phyloP scores from a whole-genome alignment of 1,140 invertebrate genomes.

The Sitobion miscanthi region DNA sequence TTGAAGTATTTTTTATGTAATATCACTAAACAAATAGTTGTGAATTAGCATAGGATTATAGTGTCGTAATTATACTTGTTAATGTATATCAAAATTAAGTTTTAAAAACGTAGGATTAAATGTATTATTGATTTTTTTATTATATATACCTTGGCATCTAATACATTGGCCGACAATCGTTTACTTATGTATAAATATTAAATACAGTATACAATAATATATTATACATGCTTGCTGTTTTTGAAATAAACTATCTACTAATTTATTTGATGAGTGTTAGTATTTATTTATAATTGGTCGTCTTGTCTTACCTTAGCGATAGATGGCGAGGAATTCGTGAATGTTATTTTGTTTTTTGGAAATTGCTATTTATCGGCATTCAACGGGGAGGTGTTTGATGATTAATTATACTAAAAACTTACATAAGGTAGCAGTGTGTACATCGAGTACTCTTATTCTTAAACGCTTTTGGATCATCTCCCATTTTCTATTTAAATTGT shows the following conservation, averaged over 20 bases:
- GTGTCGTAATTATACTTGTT: neutral
- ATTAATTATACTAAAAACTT: neutral
- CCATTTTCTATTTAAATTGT: too few relatives aligned
- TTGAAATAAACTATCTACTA: neutral
- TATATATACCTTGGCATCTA: accelerated
- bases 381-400: neutral
- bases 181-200: neutral
- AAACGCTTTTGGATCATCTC: too few relatives aligned
- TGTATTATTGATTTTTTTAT: neutral
- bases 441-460: too few relatives aligned
- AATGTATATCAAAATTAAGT: too few relatives aligned
- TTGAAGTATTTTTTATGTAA: neutral
- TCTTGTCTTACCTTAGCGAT: neutral
- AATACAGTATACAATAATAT: too few relatives aligned
- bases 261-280: neutral
- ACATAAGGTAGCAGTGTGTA: too few relatives aligned
- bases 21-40: neutral
- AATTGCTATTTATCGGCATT: neutral
- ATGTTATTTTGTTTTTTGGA: neutral
- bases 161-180: neutral
- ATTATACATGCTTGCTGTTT: neutral
- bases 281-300: neutral
- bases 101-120: neutral
- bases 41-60: neutral
- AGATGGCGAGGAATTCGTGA: neutral